Base-by-base conservation (phyloP, 1,140 invertebrate species). In the Trachelipus rathkii region DNA sequence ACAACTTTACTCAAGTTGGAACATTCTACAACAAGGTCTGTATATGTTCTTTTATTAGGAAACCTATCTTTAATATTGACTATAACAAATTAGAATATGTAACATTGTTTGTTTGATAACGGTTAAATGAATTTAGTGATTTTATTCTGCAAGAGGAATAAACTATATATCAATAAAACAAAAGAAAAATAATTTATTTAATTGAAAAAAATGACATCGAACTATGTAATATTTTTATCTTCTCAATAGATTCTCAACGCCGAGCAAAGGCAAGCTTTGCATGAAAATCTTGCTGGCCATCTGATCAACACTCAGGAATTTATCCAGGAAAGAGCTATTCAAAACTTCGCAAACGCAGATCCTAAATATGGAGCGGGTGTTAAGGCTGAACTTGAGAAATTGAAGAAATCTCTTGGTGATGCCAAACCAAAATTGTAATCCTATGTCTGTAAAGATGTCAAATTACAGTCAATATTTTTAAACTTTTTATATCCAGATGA, bases 1-100 rank as follows among this genome's bases (percentile, higher is more conserved):
- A 98, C 82, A 96, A 99, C 85, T 98, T 91, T 84, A 87, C 89
- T 0, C 97, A 99, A 86, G 90, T 90, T 0, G 89, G 88, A 11
- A 82, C 85, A 10, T 96, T 98, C 85, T 99, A 91, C 88, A 89
- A 88, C 33, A 90, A 81, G 15, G 80, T 81, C 50, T 77, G 89
- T 83, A 15, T 8, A 43, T 5, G 9, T 15, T 73, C n/a, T 10
- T 15, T 15, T 33, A n/a, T 10, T 66, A 19, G 11, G 0, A 19
- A 11, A 19, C 24, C 10, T 43, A 19, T 66, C 33, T 74, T 9
- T 5, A 44, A 72, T 23, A 43, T 19, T 11, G 15, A 0, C 10
- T 13, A 19, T 1, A 11, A 13, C 21, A 33, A 3, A 46, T 43
- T 13, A 19, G 44, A 10, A 19, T 67, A 46, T 53, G 0, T 73